These are phyloP conservation scores for Erythrolamprus reginae DNA, from an alignment of 2,113 vertebrate genomes.

Conservation along the genomic window DNA sequence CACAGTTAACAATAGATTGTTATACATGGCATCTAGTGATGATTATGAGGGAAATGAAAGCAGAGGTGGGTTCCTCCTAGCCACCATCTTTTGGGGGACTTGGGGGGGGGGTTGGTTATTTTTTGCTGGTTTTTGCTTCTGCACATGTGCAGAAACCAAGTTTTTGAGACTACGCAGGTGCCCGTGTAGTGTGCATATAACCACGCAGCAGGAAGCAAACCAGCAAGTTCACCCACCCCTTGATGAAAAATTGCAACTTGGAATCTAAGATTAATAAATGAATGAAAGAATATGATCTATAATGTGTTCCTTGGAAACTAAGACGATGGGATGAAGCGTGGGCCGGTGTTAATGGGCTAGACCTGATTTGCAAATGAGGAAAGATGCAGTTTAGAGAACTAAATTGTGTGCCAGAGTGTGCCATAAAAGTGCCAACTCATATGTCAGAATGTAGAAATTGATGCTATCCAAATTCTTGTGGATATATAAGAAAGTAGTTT, in stretches of 20 bases:
- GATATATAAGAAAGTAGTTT: neutral
- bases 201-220: no score
- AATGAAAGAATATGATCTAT: neutral
- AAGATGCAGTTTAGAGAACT: neutral
- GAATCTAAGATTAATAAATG: neutral
- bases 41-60: neutral
- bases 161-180: no score
- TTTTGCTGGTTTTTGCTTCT: no score
- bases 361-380: neutral
- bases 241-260: neutral
- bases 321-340: neutral
- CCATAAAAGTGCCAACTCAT: neutral
- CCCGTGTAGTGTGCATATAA: no score
- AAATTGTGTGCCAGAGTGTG: neutral
- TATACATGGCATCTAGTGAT: neutral
- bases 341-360: neutral
- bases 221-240: no score
- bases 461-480: neutral
- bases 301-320: neutral
- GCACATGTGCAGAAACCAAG: no score
- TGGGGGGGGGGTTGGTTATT: no score
- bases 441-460: neutral
- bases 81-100: no score
- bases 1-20: neutral
- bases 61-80: no score